Percentiles rank a stretch among this genome's conserved stretches.
These are phyloP conservation scores for Porites cylindrica DNA, from an alignment of 92 coral and sea anemone genomes.

Conservation along the genomic window DNA sequence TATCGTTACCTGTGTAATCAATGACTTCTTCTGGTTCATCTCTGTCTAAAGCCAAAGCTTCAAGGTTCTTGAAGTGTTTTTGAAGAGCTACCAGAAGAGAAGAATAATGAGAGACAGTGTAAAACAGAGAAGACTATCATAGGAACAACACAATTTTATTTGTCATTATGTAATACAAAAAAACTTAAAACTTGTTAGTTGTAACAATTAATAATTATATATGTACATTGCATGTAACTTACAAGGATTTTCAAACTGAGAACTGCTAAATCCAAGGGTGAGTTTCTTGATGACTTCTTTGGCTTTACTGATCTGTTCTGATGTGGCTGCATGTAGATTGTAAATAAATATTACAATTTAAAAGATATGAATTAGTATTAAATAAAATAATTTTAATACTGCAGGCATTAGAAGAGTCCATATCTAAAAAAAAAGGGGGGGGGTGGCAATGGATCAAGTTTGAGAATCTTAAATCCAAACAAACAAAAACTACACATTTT, in stretches of 20 bases:
- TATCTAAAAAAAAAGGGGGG: too few relatives aligned
- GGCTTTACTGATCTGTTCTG: conserved; percentile 89
- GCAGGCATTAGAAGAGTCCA: too few relatives aligned
- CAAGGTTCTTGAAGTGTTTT: conserved; percentile 93
- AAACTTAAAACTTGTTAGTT: too few relatives aligned
- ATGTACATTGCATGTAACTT: conserved; percentile 38
- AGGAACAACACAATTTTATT: not conserved
- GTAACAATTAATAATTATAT: too few relatives aligned
- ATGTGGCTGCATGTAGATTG: conserved; percentile 65
- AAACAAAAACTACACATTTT: too few relatives aligned
- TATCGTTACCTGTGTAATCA: conserved; percentile 82
- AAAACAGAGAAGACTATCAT: not conserved
- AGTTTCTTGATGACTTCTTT: conserved; percentile 87
- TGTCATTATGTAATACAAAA: too few relatives aligned
- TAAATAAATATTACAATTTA: not conserved
- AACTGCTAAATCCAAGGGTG: conserved; percentile 74
- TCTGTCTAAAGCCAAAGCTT: conserved; percentile 95
- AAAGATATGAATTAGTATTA: too few relatives aligned
- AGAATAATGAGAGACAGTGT: not conserved
- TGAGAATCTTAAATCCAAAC: too few relatives aligned
- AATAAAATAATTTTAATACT: too few relatives aligned
- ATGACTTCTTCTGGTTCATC: conserved; percentile 88
- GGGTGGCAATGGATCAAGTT: too few relatives aligned
- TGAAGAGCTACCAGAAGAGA: conserved; percentile 75
- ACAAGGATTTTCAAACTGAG: conserved; percentile 92